Evolutionary conservation across 2,888 invertebrate species (phyloP).

Genomic region (Anoncus sp.): DNA sequence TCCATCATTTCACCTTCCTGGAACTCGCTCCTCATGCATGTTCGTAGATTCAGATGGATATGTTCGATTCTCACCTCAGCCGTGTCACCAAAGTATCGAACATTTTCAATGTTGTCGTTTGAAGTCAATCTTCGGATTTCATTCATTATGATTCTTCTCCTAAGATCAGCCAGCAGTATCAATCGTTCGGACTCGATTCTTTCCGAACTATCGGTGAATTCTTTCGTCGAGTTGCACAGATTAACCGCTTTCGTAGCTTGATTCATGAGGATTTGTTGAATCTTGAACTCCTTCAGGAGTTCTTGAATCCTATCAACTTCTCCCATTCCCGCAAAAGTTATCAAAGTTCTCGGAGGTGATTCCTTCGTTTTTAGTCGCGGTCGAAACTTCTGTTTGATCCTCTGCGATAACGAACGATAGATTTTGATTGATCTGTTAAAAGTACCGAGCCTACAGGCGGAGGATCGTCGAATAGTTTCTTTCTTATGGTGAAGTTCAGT

Average conservation of each 20-base stretch:
- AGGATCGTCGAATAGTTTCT: no score
- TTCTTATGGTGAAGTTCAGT: no score
- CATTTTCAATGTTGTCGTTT: conserved; percentile 7
- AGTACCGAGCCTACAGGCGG: not conserved
- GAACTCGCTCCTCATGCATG: conserved; percentile 61
- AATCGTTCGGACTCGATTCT: conserved; percentile 84
- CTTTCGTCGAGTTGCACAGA: conserved; percentile 83
- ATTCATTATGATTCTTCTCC: conserved; percentile 67
- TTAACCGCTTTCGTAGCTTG: conserved; percentile 83
- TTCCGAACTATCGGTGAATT: conserved; percentile 83
- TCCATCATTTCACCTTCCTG: conserved; percentile 69
- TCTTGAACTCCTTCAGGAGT: conserved; percentile 69
- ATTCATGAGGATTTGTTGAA: conserved; percentile 72
- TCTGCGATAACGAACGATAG: conserved; percentile 69
- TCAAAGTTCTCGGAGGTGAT: not conserved
- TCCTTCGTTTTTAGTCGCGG: conserved; percentile 30
- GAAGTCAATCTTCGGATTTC: conserved; percentile 69
- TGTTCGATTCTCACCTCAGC: conserved; percentile 69
- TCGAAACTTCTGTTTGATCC: conserved; percentile 66
- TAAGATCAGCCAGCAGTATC: conserved; percentile 80
- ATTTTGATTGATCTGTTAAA: conserved; percentile 66
- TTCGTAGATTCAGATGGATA: conserved; percentile 69
- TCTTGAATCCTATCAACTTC: conserved; percentile 64
- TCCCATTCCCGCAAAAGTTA: not conserved
- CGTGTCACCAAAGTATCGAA: conserved; percentile 14